Evolutionary conservation across 2,888 invertebrate species (phyloP), one percentile per base, ranked within the genome.

Genomic region (Acanthosepion lycidas): DNA sequence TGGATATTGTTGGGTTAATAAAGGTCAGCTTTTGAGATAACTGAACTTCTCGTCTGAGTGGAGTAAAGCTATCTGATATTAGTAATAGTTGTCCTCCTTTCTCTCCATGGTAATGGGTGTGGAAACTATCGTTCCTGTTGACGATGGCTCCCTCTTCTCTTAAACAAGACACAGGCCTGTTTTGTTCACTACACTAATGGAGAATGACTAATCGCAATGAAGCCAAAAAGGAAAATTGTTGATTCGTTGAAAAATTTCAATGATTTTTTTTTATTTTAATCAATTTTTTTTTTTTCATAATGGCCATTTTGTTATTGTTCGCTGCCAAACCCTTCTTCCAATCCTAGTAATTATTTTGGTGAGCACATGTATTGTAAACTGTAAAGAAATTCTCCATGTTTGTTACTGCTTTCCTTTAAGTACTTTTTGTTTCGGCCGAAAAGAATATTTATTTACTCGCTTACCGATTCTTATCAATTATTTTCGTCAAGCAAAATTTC

Each of bases 301-400:
- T 78, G n/a, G 78, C 78, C 78, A 78, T 78, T 33, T 78, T 78
- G 28, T 78, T n/a, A 78, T 78, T 78, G 78, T 78, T 78, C n/a
- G 12, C n/a, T 33, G 4, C n/a, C 33, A 78, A 78, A 33, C n/a
- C 78, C 78, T 78, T n/a, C 4, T 78, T n/a, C 78, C n/a, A 78
- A 59, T 59, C 78, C n/a, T 33, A 59, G 59, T 59, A 23, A 78
- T 78, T n/a, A n/a, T n/a, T 78, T 78, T 78, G n/a, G n/a, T n/a
- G 78, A 78, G 15, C 78, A 78, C 78, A 78, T 78, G 78, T n/a
- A n/a, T n/a, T n/a, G n/a, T 78, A 78, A 78, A 55, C 15, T 28
- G 9, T 64, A 78, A 78, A n/a, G 9, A 78, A 78, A 28, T n/a
- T 6, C n/a, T 78, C 2, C n/a, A n/a, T 78, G 59, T 78, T 78